Evolutionary conservation across 2,888 invertebrate genomes (phyloP).

Genomic region (Nephrotoma flavescens): DNA sequence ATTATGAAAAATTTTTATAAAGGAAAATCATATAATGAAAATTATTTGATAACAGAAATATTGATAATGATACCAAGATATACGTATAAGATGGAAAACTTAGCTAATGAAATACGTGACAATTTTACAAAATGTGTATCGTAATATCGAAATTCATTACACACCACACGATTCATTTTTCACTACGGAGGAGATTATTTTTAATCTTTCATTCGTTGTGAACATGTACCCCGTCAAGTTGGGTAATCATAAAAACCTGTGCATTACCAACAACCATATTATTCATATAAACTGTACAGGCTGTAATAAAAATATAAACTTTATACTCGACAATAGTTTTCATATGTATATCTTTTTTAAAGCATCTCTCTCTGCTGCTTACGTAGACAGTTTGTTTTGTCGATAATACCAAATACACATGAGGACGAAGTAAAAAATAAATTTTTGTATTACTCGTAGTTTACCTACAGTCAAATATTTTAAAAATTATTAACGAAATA

Average conservation of each 20-base stretch:
- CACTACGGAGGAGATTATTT: background rate
- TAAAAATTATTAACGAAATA: background rate
- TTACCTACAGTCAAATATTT: background rate
- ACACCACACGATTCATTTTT: background rate
- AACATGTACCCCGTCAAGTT: background rate
- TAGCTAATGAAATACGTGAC: conserved; percentile 6
- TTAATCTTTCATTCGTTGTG: background rate
- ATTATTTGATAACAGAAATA: background rate
- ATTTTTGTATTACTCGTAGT: background rate
- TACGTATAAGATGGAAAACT: background rate
- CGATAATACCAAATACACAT: background rate
- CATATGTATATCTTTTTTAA: background rate
- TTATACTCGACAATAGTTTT: background rate
- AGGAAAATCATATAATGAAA: background rate
- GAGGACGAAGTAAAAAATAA: background rate
- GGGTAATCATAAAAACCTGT: background rate
- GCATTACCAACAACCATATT: background rate
- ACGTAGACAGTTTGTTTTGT: background rate
- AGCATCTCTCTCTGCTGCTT: background rate
- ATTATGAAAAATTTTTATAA: background rate
- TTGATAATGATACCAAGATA: background rate
- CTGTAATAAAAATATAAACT: background rate
- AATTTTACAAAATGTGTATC: background rate
- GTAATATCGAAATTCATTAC: background rate
- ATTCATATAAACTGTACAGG: background rate